Percentiles rank a stretch among this genome's conserved stretches.
Conservation (phyloP, 1,140 invertebrate genomes). For the Patella vulgata region DNA sequence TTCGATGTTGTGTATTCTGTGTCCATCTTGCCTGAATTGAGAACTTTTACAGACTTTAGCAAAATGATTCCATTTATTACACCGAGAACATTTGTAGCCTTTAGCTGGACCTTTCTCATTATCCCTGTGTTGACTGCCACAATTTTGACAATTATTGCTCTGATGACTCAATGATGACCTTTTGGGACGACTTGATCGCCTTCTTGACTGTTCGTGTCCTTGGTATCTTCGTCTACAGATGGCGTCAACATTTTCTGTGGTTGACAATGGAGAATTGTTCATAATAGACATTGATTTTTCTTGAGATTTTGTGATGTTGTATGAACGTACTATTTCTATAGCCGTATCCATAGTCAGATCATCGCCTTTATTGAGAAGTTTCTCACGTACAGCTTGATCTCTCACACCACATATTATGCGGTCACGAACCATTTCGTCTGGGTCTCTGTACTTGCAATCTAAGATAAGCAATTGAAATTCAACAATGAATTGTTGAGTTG, state of each 20-base stretch:
- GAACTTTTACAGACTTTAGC: too few species aligned
- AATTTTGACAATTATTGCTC: too few species aligned
- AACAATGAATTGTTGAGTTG: slow-evolving; percentile 3
- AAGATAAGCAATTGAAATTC: slow-evolving; percentile 1
- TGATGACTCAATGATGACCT: background rate
- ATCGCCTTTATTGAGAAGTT: slow-evolving; percentile 9
- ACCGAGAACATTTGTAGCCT: too few species aligned
- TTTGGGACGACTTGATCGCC: background rate
- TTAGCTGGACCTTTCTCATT: too few species aligned
- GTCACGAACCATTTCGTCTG: slow-evolving; percentile 4
- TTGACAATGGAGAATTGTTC: too few species aligned
- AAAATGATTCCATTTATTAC: too few species aligned
- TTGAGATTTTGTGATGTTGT: background rate
- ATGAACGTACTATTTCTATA: background rate
- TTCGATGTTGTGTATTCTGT: too few species aligned
- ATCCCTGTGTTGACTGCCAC: too few species aligned
- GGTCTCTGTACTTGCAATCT: slow-evolving; percentile 7
- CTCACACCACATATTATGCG: slow-evolving; percentile 2
- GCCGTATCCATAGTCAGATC: slow-evolving; percentile 1
- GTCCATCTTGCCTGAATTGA: too few species aligned
- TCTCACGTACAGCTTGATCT: background rate
- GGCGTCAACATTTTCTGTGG: background rate
- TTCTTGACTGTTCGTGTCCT: background rate
- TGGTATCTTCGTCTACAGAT: too few species aligned
- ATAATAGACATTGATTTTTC: slow-evolving; percentile 2